Evolutionary conservation across 2,888 invertebrate species (phyloP).

Genomic region (Xylocampa areola): DNA sequence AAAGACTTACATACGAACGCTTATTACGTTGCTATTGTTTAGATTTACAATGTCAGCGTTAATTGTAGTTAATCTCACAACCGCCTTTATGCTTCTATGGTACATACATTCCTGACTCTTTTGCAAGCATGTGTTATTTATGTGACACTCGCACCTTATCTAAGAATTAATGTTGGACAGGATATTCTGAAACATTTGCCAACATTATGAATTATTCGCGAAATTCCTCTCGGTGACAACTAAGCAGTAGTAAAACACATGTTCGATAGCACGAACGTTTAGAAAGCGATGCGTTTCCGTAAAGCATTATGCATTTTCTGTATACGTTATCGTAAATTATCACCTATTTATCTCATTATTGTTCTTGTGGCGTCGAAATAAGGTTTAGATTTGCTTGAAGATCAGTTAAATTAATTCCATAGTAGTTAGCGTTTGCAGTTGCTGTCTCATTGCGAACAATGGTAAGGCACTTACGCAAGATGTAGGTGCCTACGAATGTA

Average conservation of each 20-base stretch:
- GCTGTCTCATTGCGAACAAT: constrained; percentile 63
- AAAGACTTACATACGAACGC: not conserved
- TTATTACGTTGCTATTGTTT: not conserved
- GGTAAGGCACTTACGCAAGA: constrained; percentile 62
- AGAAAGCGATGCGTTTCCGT: constrained; percentile 75
- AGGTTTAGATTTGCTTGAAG: constrained; percentile 47
- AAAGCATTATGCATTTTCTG: constrained; percentile 68
- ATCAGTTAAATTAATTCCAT: constrained; percentile 47
- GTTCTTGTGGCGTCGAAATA: constrained; percentile 33
- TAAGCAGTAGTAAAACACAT: constrained; percentile 60
- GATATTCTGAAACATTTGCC: constrained; percentile 52
- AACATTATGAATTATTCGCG: constrained; percentile 32
- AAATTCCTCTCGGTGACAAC: constrained; percentile 45
- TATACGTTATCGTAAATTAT: constrained; percentile 55
- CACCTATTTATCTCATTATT: constrained; percentile 35
- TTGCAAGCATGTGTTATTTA: constrained; percentile 2
- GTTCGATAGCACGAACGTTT: constrained; percentile 62
- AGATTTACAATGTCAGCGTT: too few species aligned
- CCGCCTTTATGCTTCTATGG: not conserved
- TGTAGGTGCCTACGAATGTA: constrained; percentile 39
- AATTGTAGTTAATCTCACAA: not conserved
- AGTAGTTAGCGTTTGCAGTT: constrained; percentile 55
- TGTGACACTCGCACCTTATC: constrained; percentile 10
- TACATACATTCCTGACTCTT: constrained; percentile 6
- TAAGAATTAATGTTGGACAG: constrained; percentile 28